Percentiles rank a stretch among this genome's conserved stretches.
Conservation (phyloP, 2,888 invertebrate species). For the Caenorhabditis becei region DNA sequence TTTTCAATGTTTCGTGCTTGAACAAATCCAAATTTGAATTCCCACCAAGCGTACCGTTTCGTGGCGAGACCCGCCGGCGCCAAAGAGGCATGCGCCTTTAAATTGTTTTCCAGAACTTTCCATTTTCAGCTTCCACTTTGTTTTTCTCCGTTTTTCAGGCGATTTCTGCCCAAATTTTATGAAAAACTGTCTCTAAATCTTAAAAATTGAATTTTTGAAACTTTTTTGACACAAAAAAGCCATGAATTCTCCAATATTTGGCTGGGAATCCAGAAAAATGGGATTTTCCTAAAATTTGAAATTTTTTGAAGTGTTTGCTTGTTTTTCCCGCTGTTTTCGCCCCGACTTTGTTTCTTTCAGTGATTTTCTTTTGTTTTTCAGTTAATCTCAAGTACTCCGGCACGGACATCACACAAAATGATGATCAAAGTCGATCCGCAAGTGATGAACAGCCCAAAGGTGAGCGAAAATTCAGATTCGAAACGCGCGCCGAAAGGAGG, state of each 20-base stretch:
- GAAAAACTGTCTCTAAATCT: not conserved
- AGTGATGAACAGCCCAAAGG: conserved; percentile 34
- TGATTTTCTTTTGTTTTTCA: conserved; percentile 8
- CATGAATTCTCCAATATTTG: not conserved
- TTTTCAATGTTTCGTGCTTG: not conserved
- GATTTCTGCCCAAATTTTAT: not conserved
- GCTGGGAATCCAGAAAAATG: not conserved
- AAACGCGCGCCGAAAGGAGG: no score
- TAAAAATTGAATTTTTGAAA: not conserved
- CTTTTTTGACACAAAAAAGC: not conserved
- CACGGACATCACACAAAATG: not conserved
- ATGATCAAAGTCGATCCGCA: conserved; percentile 31
- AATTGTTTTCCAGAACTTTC: not conserved
- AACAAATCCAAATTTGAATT: conserved; percentile 9
- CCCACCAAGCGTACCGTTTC: conserved; percentile 8
- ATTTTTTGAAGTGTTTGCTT: not conserved
- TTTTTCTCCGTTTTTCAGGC: not conserved
- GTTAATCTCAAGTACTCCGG: not conserved
- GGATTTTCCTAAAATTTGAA: no score
- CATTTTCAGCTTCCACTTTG: not conserved
- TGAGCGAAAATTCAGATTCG: not conserved
- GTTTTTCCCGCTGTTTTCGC: not conserved
- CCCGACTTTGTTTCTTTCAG: not conserved
- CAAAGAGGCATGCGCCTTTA: conserved; percentile 21
- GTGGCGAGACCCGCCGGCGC: conserved; percentile 3